Conservation (phyloP, 2,888 invertebrate genomes). For the Oegoconia quadripuncta region DNA sequence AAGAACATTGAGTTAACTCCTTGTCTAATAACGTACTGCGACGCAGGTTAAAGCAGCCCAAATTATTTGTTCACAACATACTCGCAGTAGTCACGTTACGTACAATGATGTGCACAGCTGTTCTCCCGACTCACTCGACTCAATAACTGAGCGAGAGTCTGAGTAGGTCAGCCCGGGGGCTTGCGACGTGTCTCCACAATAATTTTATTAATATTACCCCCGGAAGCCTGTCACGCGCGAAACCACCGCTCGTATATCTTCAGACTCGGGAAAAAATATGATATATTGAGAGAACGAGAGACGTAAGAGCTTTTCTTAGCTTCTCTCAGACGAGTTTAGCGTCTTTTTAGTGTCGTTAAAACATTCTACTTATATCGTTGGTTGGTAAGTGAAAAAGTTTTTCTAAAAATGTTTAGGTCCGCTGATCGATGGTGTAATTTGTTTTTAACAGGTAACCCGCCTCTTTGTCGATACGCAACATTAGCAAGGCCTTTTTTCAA, state of each 20-base stretch:
- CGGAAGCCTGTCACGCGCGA: constrained; percentile 73
- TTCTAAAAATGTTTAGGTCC: neutral
- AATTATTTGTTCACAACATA: constrained; percentile 32
- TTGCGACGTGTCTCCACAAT: constrained; percentile 70
- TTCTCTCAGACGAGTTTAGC: constrained; percentile 57
- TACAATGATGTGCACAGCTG: constrained; percentile 32
- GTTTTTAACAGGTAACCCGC: no score
- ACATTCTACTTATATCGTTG: constrained; percentile 35
- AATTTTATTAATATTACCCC: constrained; percentile 78
- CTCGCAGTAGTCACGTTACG: constrained; percentile 15
- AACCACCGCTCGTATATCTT: constrained; percentile 71
- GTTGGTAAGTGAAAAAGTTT: constrained; percentile 26
- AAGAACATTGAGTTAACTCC: neutral
- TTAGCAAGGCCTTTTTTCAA: no score
- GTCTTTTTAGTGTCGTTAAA: constrained; percentile 60
- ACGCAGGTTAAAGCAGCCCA: constrained; percentile 30
- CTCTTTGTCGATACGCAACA: no score
- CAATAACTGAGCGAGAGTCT: constrained; percentile 20
- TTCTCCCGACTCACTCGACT: constrained; percentile 17
- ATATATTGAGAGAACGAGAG: constrained; percentile 74
- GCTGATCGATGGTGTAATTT: no score
- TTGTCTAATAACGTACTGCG: neutral
- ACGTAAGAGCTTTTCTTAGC: constrained; percentile 66
- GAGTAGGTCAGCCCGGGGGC: constrained; percentile 51
- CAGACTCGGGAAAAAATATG: constrained; percentile 69